Percentiles rank a stretch among this genome's conserved stretches.
These are phyloP conservation scores for Pristiophorus japonicus DNA, from an alignment of 2,113 vertebrate genomes.

Conservation along the genomic window DNA sequence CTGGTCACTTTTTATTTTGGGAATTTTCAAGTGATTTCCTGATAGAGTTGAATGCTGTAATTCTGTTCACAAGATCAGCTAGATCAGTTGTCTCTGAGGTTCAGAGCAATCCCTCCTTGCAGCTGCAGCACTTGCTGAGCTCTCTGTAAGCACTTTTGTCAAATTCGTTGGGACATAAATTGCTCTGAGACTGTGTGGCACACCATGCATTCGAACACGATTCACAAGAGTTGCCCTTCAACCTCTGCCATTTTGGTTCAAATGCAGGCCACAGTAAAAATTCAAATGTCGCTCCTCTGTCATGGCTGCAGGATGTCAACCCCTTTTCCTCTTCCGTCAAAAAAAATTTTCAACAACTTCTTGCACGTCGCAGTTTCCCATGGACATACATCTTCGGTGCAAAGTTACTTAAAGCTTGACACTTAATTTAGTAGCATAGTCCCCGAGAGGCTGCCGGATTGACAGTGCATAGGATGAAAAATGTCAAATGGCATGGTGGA, in stretches of 20 bases:
- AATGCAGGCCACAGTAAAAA: background rate
- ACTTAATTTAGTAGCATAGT: background rate
- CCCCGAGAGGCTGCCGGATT: background rate
- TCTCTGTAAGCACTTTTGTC: constrained; percentile 1
- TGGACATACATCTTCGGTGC: background rate
- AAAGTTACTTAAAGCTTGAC: background rate
- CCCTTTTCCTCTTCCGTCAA: background rate
- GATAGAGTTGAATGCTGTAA: background rate
- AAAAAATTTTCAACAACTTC: background rate
- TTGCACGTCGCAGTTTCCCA: background rate
- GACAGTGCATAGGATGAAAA: background rate
- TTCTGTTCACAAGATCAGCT: background rate
- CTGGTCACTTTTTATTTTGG: background rate
- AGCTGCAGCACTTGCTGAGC: background rate
- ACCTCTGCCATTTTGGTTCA: background rate
- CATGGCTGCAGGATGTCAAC: background rate
- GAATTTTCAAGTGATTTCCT: background rate
- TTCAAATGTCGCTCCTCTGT: background rate
- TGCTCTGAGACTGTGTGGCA: background rate
- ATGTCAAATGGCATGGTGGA: background rate
- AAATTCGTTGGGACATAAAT: background rate
- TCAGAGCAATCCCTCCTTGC: background rate
- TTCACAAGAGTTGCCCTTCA: background rate
- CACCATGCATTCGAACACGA: background rate
- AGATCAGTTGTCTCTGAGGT: background rate